Conservation (phyloP, 1,140 invertebrate genomes). For the Atta cephalotes region DNA sequence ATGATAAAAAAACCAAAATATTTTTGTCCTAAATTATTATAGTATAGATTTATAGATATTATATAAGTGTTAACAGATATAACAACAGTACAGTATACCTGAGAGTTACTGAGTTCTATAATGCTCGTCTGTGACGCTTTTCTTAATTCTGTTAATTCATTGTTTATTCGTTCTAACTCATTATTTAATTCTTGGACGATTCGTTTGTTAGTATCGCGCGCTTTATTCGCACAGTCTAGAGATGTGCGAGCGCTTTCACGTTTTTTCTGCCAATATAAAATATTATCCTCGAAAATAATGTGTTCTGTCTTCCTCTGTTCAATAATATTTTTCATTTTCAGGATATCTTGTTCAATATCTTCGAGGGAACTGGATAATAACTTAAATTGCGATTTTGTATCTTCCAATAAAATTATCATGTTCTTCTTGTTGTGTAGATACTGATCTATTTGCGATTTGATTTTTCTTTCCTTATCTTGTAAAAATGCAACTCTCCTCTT, state of each 20-base stretch:
- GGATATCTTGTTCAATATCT: constrained; percentile 94
- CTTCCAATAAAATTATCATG: constrained; percentile 93
- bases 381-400: constrained; percentile 93
- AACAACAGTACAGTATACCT: constrained; percentile 86
- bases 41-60: constrained; percentile 21
- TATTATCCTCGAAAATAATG: constrained; percentile 96
- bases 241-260: constrained; percentile 94
- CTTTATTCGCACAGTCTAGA: constrained; percentile 93
- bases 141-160: constrained; percentile 91
- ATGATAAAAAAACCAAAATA: neutral
- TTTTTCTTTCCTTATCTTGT: constrained; percentile 1
- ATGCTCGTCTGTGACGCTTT: constrained; percentile 91
- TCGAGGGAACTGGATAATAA: constrained; percentile 92
- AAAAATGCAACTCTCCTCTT: neutral
- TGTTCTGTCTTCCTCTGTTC: constrained; percentile 95
- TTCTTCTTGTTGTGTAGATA: constrained; percentile 92
- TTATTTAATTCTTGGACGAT: constrained; percentile 93
- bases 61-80: neutral
- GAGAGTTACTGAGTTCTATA: constrained; percentile 94
- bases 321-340: constrained; percentile 95
- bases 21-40: constrained; percentile 18
- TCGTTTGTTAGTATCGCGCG: constrained; percentile 93
- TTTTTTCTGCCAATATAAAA: constrained; percentile 96
- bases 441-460: constrained; percentile 85
- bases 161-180: constrained; percentile 92